phyloP scores from a whole-genome alignment of 2,113 vertebrate genomes.

The Regulus satrapa region DNA sequence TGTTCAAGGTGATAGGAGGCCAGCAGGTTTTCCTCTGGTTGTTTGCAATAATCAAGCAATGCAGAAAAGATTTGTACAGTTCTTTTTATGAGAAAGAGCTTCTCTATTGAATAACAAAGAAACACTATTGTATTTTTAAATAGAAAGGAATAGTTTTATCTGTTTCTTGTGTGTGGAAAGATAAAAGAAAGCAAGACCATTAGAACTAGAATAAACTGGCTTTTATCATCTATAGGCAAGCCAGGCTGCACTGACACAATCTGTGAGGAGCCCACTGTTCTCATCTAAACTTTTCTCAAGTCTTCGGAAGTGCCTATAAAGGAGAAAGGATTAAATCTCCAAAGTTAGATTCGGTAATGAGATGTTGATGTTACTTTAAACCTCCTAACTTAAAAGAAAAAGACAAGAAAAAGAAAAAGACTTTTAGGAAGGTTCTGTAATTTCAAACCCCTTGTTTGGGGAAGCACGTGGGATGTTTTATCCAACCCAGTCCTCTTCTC shows the following conservation, averaged over 20 bases:
- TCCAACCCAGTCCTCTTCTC: neutral
- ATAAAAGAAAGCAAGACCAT: neutral
- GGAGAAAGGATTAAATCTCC: neutral
- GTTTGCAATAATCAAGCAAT: neutral
- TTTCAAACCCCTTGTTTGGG: neutral
- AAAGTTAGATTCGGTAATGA: neutral
- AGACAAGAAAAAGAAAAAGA: rapidly evolving
- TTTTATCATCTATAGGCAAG: neutral
- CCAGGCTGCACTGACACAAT: neutral
- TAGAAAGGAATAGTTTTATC: neutral
- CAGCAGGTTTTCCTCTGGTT: neutral
- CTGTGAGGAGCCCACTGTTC: neutral
- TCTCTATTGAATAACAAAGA: neutral
- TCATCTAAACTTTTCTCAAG: neutral
- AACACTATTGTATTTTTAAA: neutral
- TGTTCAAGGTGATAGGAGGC: neutral
- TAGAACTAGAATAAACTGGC: neutral
- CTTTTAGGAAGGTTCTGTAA: neutral
- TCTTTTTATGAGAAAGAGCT: neutral
- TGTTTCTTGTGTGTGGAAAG: neutral
- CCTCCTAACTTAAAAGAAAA: neutral
- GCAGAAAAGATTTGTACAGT: neutral
- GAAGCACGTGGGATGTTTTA: rapidly evolving
- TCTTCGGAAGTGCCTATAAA: neutral
- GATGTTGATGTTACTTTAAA: neutral